A percentile compares a stretch with the other conserved stretches of the same genome.
These are phyloP conservation scores for Drosophila crucigera DNA, from an alignment of 2,888 invertebrate species.

Conservation along the genomic window DNA sequence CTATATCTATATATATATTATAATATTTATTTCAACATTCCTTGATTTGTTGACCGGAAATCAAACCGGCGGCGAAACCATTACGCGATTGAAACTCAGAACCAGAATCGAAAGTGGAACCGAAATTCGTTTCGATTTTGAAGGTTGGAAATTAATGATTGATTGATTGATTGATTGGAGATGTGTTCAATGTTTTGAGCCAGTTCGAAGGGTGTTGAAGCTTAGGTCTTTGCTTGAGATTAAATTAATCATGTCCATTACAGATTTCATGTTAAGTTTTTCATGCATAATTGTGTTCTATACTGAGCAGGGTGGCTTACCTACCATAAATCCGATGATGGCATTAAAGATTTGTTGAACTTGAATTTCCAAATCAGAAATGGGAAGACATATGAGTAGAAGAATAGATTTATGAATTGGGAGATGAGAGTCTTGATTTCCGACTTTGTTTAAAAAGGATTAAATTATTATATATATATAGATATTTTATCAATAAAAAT, in stretches of 20 bases:
- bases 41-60: not conserved
- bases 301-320: not conserved
- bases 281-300: rapidly evolving
- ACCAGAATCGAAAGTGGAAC: not conserved
- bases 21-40: not conserved
- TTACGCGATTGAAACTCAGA: not conserved
- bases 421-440: no score
- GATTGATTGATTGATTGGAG: not conserved
- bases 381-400: no score
- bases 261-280: not conserved
- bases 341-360: no score
- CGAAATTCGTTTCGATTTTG: not conserved
- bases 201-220: not conserved
- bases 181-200: not conserved
- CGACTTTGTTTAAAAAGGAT: no score
- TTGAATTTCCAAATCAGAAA: no score
- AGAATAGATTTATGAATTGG: no score
- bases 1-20: not conserved
- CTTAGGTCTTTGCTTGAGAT: not conserved
- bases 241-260: not conserved
- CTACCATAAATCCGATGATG: not conserved
- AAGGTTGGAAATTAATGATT: not conserved
- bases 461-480: not conserved
- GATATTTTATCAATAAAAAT: not conserved
- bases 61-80: not conserved